Conservation (phyloP, 2,113 vertebrate species). For the Centropus bengalensis region DNA sequence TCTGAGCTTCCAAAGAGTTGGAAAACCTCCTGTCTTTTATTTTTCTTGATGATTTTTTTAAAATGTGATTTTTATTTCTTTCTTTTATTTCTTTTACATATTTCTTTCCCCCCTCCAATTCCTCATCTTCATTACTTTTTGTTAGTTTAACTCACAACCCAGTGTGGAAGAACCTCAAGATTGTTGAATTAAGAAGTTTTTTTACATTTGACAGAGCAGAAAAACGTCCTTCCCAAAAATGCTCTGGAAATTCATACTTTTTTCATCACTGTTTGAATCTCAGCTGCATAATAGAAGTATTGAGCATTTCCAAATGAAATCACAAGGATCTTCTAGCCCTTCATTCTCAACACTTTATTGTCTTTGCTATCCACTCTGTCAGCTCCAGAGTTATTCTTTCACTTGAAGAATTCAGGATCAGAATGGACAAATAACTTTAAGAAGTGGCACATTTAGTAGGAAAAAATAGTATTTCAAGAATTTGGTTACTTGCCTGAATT, state of each 20-base stretch:
- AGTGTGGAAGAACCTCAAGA: background rate
- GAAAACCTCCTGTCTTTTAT: background rate
- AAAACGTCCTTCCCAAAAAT: background rate
- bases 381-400: background rate
- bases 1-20: background rate
- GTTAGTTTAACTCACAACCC: background rate
- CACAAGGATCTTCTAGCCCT: background rate
- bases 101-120: background rate
- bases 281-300: fast-evolving
- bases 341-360: background rate
- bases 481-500: background rate
- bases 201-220: background rate
- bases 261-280: background rate
- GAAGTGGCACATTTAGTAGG: background rate
- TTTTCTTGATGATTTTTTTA: background rate
- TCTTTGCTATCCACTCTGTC: background rate
- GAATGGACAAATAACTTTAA: background rate
- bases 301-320: background rate
- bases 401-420: background rate
- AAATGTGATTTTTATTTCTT: background rate
- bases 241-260: background rate
- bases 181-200: background rate
- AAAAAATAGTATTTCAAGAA: background rate
- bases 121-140: background rate
- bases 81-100: too few relatives aligned